These are phyloP conservation scores for Acleris sparsana DNA, from an alignment of 2,888 invertebrate genomes.

Conservation along the genomic window DNA sequence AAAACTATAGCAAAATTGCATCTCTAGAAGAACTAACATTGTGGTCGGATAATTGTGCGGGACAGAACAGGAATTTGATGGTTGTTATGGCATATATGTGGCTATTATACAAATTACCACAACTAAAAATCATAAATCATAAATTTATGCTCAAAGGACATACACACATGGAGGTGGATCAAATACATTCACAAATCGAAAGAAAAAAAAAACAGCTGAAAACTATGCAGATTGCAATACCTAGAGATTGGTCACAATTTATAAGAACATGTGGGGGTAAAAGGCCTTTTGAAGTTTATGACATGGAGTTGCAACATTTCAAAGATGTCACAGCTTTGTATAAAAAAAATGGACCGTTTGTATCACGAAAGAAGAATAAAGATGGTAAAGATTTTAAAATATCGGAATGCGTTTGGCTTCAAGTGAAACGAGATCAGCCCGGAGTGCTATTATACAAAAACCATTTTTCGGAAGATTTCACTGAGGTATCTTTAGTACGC, in stretches of 20 bases:
- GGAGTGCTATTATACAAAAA: conserved; percentile 19
- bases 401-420: conserved; percentile 25
- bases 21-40: conserved; percentile 23
- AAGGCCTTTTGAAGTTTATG: conserved; percentile 22
- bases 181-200: conserved; percentile 26
- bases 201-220: conserved; percentile 28
- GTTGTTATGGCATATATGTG: too few species aligned
- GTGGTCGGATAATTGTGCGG: conserved; percentile 34
- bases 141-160: too few species aligned
- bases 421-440: conserved; percentile 10
- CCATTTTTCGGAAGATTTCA: conserved; percentile 8
- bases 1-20: not conserved
- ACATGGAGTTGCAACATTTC: conserved; percentile 22
- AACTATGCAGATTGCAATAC: conserved; percentile 29
- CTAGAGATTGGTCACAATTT: conserved; percentile 32
- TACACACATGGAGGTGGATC: too few species aligned
- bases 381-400: conserved; percentile 24
- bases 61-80: too few species aligned
- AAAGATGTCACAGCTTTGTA: conserved; percentile 21
- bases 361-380: conserved; percentile 23
- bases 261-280: conserved; percentile 16
- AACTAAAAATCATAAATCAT: too few species aligned
- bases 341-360: conserved; percentile 23
- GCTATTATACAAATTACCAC: too few species aligned
- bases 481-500: not conserved